Evolutionary conservation across 2,113 vertebrate species (phyloP).

Genomic region (Cyanoramphus novaezelandiae): DNA sequence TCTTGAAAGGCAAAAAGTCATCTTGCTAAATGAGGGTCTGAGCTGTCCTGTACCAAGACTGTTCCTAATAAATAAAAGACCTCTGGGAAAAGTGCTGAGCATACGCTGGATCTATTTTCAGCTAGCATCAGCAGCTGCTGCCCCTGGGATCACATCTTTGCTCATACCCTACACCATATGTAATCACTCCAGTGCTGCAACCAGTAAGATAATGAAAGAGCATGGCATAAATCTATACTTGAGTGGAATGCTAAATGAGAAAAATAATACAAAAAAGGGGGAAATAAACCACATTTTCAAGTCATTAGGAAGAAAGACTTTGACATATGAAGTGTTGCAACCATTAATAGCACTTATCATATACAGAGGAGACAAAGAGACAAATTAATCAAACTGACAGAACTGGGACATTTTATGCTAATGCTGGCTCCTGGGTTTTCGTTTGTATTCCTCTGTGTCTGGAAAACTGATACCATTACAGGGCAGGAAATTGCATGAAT

Average conservation of each 20-base stretch:
- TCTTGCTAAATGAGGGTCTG: conserved; percentile 81
- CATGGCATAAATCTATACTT: conserved; percentile 82
- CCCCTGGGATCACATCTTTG: conserved; percentile 89
- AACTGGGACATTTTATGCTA: conserved; percentile 88
- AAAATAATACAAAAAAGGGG: conserved; percentile 80
- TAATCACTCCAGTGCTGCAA: conserved; percentile 89
- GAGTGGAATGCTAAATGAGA: conserved; percentile 84
- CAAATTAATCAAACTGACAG: conserved; percentile 90
- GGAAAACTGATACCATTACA: conserved; percentile 84
- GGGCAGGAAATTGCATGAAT: conserved; percentile 84
- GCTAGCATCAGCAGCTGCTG: conserved; percentile 96
- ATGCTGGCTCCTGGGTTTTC: conserved; percentile 79
- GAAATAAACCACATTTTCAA: conserved; percentile 84
- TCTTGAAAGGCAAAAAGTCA: conserved; percentile 81
- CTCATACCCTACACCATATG: conserved; percentile 89
- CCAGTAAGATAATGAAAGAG: conserved; percentile 88
- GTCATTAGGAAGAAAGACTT: conserved; percentile 86
- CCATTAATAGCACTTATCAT: conserved; percentile 89
- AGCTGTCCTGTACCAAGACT: conserved; percentile 78
- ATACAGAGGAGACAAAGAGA: conserved; percentile 88
- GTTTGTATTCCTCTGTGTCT: conserved; percentile 79
- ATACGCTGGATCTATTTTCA: conserved; percentile 92
- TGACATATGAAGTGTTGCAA: conserved; percentile 86
- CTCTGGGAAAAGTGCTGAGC: conserved; percentile 93
- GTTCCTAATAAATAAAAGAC: conserved; percentile 89